These are phyloP conservation scores for Pelmatolapia mariae DNA, from an alignment of 2,113 vertebrate species.

Conservation along the genomic window DNA sequence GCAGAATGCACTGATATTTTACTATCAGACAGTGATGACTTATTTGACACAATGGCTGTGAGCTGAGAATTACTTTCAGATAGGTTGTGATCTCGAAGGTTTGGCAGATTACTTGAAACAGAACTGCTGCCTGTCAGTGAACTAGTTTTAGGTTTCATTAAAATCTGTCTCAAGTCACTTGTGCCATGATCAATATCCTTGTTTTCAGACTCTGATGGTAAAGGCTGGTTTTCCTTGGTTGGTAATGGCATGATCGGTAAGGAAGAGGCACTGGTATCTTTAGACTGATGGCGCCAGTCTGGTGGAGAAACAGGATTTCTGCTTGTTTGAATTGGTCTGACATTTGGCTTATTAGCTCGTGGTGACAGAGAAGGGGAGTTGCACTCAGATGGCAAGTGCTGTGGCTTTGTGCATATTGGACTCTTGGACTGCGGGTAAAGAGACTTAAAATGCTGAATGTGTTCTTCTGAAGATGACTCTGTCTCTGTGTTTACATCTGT, in stretches of 20 bases:
- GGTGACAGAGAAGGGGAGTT: conserved; percentile 59
- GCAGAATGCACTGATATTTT: conserved; percentile 58
- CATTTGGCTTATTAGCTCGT: conserved; percentile 54
- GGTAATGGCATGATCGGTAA: conserved; percentile 64
- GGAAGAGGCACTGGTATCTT: conserved; percentile 74
- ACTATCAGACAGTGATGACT: conserved; percentile 68
- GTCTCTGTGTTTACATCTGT: conserved; percentile 32
- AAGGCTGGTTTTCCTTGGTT: conserved; percentile 48
- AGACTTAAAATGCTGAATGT: conserved; percentile 48
- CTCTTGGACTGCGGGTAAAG: conserved; percentile 52
- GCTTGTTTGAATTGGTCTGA: conserved; percentile 61
- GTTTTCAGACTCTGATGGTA: conserved; percentile 81
- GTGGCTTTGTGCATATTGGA: conserved; percentile 49
- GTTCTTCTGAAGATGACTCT: conserved; percentile 49
- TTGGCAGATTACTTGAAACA: conserved; percentile 68
- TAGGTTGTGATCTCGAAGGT: conserved; percentile 68
- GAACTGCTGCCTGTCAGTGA: conserved; percentile 58
- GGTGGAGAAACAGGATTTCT: conserved; percentile 70
- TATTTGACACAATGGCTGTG: conserved; percentile 68
- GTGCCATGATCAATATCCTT: conserved; percentile 77
- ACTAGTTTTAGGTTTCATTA: conserved; percentile 88
- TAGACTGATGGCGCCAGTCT: conserved; percentile 81
- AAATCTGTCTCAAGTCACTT: conserved; percentile 91
- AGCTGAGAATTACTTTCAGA: conserved; percentile 47
- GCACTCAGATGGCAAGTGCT: conserved; percentile 46